A percentile compares a stretch with the other conserved stretches of the same genome.
These are phyloP conservation scores for Micrasema longulum DNA, from an alignment of 1,140 invertebrate genomes.

Conservation along the genomic window DNA sequence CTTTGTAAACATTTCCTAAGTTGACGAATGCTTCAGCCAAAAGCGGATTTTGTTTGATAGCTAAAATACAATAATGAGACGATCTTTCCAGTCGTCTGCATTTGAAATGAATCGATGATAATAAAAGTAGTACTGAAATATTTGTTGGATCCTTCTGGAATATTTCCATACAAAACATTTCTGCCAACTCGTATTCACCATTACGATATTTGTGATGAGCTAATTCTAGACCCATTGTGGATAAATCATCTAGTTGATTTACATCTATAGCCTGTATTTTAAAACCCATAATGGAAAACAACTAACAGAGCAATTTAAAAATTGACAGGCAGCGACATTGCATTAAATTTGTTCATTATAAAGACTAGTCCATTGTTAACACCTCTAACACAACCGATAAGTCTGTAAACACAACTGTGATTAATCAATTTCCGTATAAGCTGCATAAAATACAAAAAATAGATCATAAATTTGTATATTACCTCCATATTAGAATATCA, in stretches of 20 bases:
- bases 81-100: slow-evolving; percentile 36
- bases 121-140: slow-evolving; percentile 24
- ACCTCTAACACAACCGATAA: too few species aligned
- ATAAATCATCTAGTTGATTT: not conserved
- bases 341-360: too few species aligned
- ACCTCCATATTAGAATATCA: not conserved
- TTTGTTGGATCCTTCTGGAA: slow-evolving; percentile 8
- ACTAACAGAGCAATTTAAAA: too few species aligned
- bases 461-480: not conserved
- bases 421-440: too few species aligned
- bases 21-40: slow-evolving; percentile 45
- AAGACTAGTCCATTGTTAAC: too few species aligned
- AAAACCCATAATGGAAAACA: not conserved
- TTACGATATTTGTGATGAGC: slow-evolving; percentile 40
- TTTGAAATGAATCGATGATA: slow-evolving; percentile 44
- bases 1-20: slow-evolving; percentile 42
- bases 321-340: too few species aligned
- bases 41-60: slow-evolving; percentile 43
- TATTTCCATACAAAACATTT: slow-evolving; percentile 42
- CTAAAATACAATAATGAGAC: slow-evolving; percentile 31
- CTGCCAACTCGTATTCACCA: slow-evolving; percentile 40
- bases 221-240: slow-evolving; percentile 31
- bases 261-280: slow-evolving; percentile 7
- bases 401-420: too few species aligned
- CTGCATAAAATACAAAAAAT: too few species aligned